Evolutionary conservation across 2,797 vertebrate species (phyloP), one percentile per base, ranked within the genome.

Genomic region (Sternarchorhynchus goeldii): DNA sequence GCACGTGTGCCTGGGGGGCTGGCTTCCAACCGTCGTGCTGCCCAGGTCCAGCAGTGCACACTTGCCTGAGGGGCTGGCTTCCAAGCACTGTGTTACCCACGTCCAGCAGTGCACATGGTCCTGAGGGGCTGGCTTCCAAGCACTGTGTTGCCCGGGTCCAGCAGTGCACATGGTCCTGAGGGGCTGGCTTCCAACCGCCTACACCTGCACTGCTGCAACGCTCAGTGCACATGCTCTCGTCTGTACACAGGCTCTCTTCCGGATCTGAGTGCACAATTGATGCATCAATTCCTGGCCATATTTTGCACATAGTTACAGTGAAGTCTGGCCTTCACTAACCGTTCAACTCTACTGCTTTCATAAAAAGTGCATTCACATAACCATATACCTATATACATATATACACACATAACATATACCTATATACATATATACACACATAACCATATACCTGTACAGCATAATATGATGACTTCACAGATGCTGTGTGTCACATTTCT

Each of bases 151-250:
- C 29, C 76, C 36, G 25, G 1, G 25, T 25, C 25, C 21, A 39
- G 32, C 2, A 3, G 59, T 41, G 20, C 29, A 34, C 29, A 10
- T 41, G 57, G 60, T 60, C 65, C 6, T 31, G 55, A 31, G 5
- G 25, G 2, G 58, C 29, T 75, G 32, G 71, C 34, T 31, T 29
- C 20, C 39, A 65, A 39, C 60, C 74, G 53, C 57, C 74, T 29
- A 45, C 68, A 36, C 31, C 59, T 73, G 58, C 68, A 76, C 25
- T 81, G 81, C 81, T 81, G 79, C 78, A 82, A 57, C 77, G 74
- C 63, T 68, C 31, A 60, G 68, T 79, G 59, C 72, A 12, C 63
- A 50, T 4, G 41, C 74, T 34, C 39, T 36, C 21, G n/a, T 45
- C 41, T 17, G 5, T 25, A 25, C 25, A 25, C 25, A 25, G 25